Conservation (phyloP, 1,140 invertebrate genomes). For the Drosophila aff. region DNA sequence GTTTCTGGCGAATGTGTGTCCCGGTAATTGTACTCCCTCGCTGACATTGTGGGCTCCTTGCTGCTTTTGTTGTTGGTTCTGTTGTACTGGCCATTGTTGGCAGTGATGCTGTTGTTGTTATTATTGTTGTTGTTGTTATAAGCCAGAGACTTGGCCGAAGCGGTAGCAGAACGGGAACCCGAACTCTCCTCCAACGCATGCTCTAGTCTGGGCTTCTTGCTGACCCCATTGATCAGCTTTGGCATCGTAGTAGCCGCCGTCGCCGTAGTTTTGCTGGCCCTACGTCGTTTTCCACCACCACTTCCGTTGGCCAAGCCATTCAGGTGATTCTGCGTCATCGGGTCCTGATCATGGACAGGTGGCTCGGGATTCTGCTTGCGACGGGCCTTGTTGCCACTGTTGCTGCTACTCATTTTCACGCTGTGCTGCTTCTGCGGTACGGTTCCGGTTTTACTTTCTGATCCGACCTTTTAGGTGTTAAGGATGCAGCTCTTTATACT, state of each 20-base stretch:
- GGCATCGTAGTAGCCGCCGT: neutral
- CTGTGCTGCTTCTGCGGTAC: conserved; percentile 42
- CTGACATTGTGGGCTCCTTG: conserved; percentile 24
- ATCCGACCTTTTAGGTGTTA: neutral
- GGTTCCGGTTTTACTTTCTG: neutral
- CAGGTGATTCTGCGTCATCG: conserved; percentile 16
- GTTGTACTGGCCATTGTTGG: conserved; percentile 54
- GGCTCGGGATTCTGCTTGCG: conserved; percentile 27
- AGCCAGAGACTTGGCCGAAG: conserved; percentile 3
- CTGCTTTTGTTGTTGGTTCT: conserved; percentile 43
- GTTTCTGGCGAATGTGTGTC: conserved; percentile 61
- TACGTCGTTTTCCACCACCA: conserved; percentile 40
- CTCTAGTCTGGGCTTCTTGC: conserved; percentile 47
- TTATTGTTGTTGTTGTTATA: conserved; percentile 53
- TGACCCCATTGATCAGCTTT: conserved; percentile 48
- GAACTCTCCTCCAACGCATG: conserved; percentile 10
- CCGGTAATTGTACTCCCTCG: conserved; percentile 55
- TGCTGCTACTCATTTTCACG: conserved; percentile 27
- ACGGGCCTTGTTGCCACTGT: conserved; percentile 30
- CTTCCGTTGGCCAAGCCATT: conserved; percentile 56
- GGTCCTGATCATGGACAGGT: conserved; percentile 29
- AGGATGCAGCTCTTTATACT: neutral
- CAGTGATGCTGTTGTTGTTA: conserved; percentile 55
- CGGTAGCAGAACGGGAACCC: conserved; percentile 2
- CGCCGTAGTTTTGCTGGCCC: conserved; percentile 29